Evolutionary conservation across 2,888 invertebrate species (phyloP), one percentile per base, ranked within the genome.

Genomic region (Odontocerum albicorne): DNA sequence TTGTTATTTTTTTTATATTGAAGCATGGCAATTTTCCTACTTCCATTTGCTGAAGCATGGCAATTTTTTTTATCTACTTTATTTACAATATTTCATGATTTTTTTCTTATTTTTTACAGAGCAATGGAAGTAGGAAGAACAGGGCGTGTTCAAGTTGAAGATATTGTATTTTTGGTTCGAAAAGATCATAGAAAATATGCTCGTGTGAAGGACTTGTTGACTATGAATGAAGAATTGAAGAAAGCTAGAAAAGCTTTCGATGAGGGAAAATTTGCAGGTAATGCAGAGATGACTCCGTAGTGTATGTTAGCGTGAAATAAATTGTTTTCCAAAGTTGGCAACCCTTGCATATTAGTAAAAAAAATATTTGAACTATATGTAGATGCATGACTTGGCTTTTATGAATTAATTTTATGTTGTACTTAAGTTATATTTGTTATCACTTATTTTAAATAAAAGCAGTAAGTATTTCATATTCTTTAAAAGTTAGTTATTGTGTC

Each of bases 221-320:
- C 93, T 36, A 97, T 99, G 97, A 99, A 97, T 73, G 99, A 99
- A 74, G 98, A 99, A 74, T 77, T 99, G 43, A 96, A 98, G 75
- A 93, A 96, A 74, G 99, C 99, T 10, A 84, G 99, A 64, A 99
- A 99, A 78, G 98, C 98, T 59, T 99, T 99, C 76, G 99, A 99
- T 78, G 98, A 96, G 84, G 92, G 93, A 61, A 95, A 95, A 86
- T 95, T 93, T 81, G 93, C 91, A 80, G 92, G 90, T 86, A 81
- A 83, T 76, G 72, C 59, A 49, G 39, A 62, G 13, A 44, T 42
- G 20, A 45, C 50, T 31, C 49, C 43, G 12, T n/a, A 31, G 6
- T 31, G 31, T 31, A 4, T 31, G 31, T n/a, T 31, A 31, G n/a
- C n/a, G n/a, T n/a, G n/a, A n/a, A n/a, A n/a, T n/a, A n/a, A n/a